Evolutionary conservation across 2,888 invertebrate species (phyloP).

Genomic region (Acanthosepion pharaonis): DNA sequence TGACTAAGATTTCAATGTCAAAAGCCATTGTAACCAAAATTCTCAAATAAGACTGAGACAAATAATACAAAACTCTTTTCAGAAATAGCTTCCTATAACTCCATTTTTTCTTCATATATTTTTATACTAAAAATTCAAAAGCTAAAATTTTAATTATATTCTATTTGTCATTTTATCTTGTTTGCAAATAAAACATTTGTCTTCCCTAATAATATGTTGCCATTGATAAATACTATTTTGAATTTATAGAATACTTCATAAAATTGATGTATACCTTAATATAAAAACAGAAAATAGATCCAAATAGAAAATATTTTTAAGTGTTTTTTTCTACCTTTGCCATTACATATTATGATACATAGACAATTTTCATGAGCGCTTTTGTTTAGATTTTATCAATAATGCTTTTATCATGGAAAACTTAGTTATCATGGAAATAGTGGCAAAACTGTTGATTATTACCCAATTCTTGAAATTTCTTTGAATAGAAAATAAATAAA

Average conservation of each 20-base stretch:
- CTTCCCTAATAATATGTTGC: too few relatives aligned
- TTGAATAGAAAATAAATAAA: background rate
- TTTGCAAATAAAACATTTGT: background rate
- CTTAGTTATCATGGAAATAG: background rate
- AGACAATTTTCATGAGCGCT: background rate
- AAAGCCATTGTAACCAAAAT: background rate
- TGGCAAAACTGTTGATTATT: background rate
- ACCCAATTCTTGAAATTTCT: background rate
- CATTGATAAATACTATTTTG: too few relatives aligned
- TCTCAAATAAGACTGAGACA: background rate
- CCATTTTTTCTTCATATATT: background rate
- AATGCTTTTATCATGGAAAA: background rate
- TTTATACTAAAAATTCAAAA: too few relatives aligned
- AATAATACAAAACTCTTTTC: background rate
- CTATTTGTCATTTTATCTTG: background rate
- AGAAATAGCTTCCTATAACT: background rate
- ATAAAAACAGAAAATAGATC: background rate
- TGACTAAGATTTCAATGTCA: background rate
- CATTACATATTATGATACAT: background rate
- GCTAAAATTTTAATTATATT: too few relatives aligned
- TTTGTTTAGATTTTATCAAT: background rate
- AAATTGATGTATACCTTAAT: background rate
- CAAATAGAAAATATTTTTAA: background rate
- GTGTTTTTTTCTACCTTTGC: background rate
- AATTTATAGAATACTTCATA: background rate